phyloP scores from a whole-genome alignment of 2,113 vertebrate species.

The Mormoops blainvillei region DNA sequence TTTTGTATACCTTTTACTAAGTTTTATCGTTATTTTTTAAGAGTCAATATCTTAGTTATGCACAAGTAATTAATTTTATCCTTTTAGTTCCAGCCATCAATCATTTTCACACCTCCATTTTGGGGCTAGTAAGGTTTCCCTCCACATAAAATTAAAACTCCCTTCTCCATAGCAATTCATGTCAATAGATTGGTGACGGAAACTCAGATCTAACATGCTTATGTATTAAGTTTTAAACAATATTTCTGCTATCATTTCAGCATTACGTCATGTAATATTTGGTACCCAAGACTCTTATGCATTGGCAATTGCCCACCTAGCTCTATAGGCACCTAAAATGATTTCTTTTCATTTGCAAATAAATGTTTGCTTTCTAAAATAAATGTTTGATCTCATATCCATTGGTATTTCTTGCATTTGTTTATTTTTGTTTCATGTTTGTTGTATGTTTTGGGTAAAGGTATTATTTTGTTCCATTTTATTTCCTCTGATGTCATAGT shows the following conservation, averaged over 20 bases:
- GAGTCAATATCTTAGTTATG: not conserved
- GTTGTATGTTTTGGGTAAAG: not conserved
- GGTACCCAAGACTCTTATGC: not conserved
- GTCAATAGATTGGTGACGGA: not conserved
- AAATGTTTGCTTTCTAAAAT: not conserved
- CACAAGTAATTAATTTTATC: not conserved
- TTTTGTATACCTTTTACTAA: not conserved
- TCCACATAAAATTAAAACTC: not conserved
- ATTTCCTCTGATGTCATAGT: not conserved
- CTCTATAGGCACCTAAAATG: not conserved
- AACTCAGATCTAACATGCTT: not conserved
- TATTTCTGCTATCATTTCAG: not conserved
- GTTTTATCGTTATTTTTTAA: not conserved
- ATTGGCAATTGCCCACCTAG: not conserved
- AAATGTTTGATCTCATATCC: not conserved
- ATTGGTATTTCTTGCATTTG: not conserved
- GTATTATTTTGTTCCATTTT: not conserved
- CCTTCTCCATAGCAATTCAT: not conserved
- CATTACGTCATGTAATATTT: not conserved
- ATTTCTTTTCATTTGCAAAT: not conserved
- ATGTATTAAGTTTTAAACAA: not conserved
- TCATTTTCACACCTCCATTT: not conserved
- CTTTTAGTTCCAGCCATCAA: fast-evolving
- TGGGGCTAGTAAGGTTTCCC: not conserved
- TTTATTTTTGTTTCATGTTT: not conserved